Conservation (phyloP, 2,113 vertebrate genomes). For the Toxostoma redivivum region DNA sequence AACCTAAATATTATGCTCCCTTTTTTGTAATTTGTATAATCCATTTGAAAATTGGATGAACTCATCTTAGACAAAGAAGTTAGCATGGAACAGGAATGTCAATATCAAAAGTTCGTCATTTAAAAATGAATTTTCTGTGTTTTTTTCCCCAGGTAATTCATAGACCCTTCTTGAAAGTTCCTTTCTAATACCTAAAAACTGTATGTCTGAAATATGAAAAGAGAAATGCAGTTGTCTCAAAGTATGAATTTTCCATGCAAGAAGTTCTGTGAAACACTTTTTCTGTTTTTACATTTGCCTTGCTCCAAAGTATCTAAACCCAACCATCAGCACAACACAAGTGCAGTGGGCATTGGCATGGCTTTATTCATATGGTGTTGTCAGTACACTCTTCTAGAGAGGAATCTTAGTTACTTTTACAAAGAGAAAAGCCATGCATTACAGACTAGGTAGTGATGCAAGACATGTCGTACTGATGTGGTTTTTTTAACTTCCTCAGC, state of each 20-base stretch:
- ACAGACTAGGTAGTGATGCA: background rate
- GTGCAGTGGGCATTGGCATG: fast-evolving
- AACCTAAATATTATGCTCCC: background rate
- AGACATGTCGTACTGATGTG: background rate
- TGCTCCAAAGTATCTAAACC: background rate
- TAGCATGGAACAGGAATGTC: background rate
- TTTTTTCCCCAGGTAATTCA: background rate
- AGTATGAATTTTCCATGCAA: background rate
- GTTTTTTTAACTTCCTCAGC: background rate
- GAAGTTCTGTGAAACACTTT: background rate
- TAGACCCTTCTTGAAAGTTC: background rate
- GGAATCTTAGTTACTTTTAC: background rate
- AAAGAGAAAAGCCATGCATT: background rate
- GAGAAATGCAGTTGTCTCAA: background rate
- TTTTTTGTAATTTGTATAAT: background rate
- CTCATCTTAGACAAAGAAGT: background rate
- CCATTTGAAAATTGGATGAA: background rate
- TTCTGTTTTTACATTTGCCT: background rate
- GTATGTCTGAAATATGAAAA: background rate
- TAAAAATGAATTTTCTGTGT: background rate
- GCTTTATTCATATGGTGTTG: background rate
- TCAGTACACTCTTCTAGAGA: background rate
- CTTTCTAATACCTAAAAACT: background rate
- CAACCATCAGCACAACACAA: background rate
- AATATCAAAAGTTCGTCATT: background rate